Percentiles rank a stretch among this genome's conserved stretches.
phyloP scores from a whole-genome alignment of 1,140 invertebrate genomes.

The Eciton burchellii region DNA sequence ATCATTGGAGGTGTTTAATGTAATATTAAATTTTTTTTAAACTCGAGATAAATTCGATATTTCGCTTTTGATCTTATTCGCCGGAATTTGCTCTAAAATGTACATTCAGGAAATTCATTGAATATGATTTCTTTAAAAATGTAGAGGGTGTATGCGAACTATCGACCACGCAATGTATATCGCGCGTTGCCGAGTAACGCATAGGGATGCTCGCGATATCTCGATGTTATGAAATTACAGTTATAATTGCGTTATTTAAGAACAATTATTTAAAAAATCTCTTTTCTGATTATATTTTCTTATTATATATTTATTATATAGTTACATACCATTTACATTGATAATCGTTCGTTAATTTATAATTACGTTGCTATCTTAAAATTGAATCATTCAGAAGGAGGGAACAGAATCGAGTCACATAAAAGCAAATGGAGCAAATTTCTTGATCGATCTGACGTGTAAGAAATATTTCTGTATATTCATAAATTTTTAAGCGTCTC shows the following conservation, averaged over 20 bases:
- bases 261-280: not conserved
- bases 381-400: not conserved
- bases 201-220: conserved; percentile 5
- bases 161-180: conserved; percentile 37
- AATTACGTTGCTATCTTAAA: not conserved
- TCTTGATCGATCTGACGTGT: not conserved
- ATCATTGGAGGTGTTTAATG: not conserved
- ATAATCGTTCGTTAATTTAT: not conserved
- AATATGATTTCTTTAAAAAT: not conserved
- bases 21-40: not conserved
- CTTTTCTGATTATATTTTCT: not conserved
- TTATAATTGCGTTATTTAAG: conserved; percentile 7
- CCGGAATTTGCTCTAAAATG: not conserved
- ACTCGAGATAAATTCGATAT: not conserved
- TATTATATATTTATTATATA: not conserved
- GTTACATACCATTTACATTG: not conserved
- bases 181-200: conserved; percentile 34
- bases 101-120: not conserved
- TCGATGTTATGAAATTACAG: not conserved
- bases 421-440: not conserved
- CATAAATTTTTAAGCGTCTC: conserved; percentile 14
- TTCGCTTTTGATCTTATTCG: not conserved
- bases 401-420: not conserved
- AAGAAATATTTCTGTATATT: not conserved
- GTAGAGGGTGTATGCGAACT: not conserved